Percentiles rank a stretch among this genome's conserved stretches.
Conservation (phyloP, 2,888 invertebrate genomes). For the Hedya salicella region DNA sequence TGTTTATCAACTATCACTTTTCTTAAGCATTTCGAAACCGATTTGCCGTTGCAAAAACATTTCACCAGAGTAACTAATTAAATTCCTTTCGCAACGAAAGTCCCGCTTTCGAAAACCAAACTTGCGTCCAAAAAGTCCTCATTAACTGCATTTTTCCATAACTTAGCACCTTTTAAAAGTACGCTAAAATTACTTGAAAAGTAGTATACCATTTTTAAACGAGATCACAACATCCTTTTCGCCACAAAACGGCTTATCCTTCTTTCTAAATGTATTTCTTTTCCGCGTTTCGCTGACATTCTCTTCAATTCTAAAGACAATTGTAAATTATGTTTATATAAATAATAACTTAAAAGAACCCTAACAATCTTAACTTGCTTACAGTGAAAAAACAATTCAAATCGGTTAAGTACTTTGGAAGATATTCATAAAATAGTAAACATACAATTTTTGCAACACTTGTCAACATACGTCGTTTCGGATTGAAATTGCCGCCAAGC, state of each 20-base stretch:
- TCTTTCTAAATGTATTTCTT: slow-evolving; percentile 28
- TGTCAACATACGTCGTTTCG: slow-evolving; percentile 55
- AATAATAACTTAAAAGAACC: background rate
- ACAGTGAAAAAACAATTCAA: background rate
- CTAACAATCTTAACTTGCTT: background rate
- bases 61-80: slow-evolving; percentile 48
- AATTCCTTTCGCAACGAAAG: slow-evolving; percentile 60
- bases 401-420: background rate
- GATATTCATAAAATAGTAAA: slow-evolving; percentile 8
- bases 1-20: slow-evolving; percentile 5
- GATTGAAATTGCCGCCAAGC: slow-evolving; percentile 44
- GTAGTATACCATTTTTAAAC: slow-evolving; percentile 54
- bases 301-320: background rate
- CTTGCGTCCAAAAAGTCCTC: background rate
- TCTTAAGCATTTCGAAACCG: slow-evolving; percentile 14
- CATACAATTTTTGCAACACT: background rate
- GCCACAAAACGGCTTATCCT: slow-evolving; percentile 40
- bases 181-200: slow-evolving; percentile 47
- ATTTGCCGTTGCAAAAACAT: slow-evolving; percentile 13
- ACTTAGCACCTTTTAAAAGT: slow-evolving; percentile 54
- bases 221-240: slow-evolving; percentile 29
- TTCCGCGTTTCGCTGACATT: background rate
- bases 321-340: too few relatives aligned
- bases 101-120: slow-evolving; percentile 56
- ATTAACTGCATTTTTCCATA: background rate